phyloP scores from a whole-genome alignment of 1,140 invertebrate species.

The Drosophila guanche region DNA sequence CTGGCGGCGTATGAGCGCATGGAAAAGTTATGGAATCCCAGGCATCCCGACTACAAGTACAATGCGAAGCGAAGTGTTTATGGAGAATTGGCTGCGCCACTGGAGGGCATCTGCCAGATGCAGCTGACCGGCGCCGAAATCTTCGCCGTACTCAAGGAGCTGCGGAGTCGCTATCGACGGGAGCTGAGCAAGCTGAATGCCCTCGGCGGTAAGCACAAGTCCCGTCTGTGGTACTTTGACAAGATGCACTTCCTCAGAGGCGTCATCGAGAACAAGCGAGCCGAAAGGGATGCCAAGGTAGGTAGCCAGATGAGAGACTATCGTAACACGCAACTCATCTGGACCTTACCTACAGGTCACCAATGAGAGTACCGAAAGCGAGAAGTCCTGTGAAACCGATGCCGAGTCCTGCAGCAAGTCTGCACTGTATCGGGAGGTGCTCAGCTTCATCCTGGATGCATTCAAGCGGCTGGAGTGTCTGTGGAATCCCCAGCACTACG shows the following conservation, averaged over 20 bases:
- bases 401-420: conserved; percentile 63
- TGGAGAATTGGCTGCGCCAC: conserved; percentile 59
- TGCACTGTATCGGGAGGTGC: conserved; percentile 59
- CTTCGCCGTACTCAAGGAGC: conserved; percentile 67
- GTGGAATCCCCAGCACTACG: conserved; percentile 73
- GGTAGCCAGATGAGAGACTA: not conserved
- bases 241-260: conserved; percentile 65
- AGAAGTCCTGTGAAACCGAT: conserved; percentile 71
- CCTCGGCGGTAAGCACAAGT: conserved; percentile 57
- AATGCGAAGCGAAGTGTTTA: conserved; percentile 73
- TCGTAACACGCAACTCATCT: too few relatives aligned
- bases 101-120: conserved; percentile 58
- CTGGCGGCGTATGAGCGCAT: conserved; percentile 67
- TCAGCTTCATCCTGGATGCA: conserved; percentile 64
- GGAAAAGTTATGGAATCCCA: conserved; percentile 78
- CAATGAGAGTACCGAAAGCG: conserved; percentile 57
- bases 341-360: conserved; percentile 21
- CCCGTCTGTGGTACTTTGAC: conserved; percentile 70
- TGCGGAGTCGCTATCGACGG: conserved; percentile 64
- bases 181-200: conserved; percentile 66
- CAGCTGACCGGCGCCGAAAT: conserved; percentile 61
- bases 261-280: conserved; percentile 71
- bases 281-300: conserved; percentile 69
- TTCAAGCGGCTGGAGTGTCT: conserved; percentile 66
- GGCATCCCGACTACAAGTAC: conserved; percentile 74